phyloP scores from a whole-genome alignment of 1,140 invertebrate species.

The Wasmannia auropunctata region DNA sequence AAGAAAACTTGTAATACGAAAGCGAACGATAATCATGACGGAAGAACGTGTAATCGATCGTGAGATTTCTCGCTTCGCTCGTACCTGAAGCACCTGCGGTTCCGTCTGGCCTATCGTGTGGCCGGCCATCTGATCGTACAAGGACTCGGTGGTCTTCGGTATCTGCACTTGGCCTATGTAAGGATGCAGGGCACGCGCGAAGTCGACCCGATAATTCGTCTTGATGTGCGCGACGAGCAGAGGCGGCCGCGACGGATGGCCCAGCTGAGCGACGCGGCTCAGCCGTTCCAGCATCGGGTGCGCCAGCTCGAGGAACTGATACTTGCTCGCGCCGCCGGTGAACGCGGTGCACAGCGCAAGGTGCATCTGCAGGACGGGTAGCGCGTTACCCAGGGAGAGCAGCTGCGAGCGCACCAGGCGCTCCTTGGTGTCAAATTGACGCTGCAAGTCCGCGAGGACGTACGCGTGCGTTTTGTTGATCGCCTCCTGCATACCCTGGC shows the following conservation, averaged over 20 bases:
- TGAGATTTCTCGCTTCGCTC: not conserved
- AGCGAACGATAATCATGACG: slow-evolving; percentile 34
- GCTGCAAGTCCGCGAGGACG: slow-evolving; percentile 88
- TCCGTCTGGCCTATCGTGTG: slow-evolving; percentile 74
- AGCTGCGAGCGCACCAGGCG: slow-evolving; percentile 88
- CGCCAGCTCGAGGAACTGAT: slow-evolving; percentile 90
- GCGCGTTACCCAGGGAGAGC: slow-evolving; percentile 86
- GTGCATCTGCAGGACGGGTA: slow-evolving; percentile 89
- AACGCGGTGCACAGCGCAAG: slow-evolving; percentile 89
- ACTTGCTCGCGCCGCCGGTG: slow-evolving; percentile 89
- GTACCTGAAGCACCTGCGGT: slow-evolving; percentile 79
- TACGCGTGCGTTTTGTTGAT: slow-evolving; percentile 88
- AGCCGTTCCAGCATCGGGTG: slow-evolving; percentile 89
- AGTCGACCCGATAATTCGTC: slow-evolving; percentile 88
- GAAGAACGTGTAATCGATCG: slow-evolving; percentile 7
- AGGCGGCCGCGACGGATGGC: slow-evolving; percentile 88
- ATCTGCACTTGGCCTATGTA: slow-evolving; percentile 85
- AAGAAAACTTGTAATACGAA: slow-evolving; percentile 69
- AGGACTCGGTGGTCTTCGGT: slow-evolving; percentile 72
- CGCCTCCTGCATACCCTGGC: slow-evolving; percentile 89
- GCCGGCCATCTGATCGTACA: slow-evolving; percentile 79
- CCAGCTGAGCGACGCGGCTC: slow-evolving; percentile 88
- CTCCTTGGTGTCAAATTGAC: slow-evolving; percentile 90
- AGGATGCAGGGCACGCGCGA: slow-evolving; percentile 88
- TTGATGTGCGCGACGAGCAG: slow-evolving; percentile 83